Conservation (phyloP, 1,140 invertebrate genomes). For the Nautilus pompilius region DNA sequence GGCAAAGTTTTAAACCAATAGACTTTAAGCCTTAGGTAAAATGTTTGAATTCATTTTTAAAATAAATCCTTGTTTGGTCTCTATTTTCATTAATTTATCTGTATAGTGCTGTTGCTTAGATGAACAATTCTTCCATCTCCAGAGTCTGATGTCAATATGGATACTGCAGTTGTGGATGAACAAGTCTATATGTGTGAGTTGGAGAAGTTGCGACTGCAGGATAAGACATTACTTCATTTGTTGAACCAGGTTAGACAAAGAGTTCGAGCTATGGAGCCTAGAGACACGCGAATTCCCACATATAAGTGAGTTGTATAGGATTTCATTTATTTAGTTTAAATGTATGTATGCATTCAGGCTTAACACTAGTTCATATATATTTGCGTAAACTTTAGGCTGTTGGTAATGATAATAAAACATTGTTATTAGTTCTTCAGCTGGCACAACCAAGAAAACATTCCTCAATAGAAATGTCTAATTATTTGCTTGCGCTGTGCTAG, state of each 20-base stretch:
- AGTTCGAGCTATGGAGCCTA: conserved; percentile 33
- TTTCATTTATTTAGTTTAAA: no score
- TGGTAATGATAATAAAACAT: no score
- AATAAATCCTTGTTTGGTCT: neutral
- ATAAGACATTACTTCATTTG: conserved; percentile 32
- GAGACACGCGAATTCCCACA: conserved; percentile 41
- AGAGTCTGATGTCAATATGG: neutral
- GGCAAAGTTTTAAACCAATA: neutral
- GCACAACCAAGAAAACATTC: no score
- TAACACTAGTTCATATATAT: no score
- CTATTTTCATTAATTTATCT: neutral
- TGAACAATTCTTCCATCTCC: neutral
- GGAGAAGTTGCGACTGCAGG: conserved; percentile 35
- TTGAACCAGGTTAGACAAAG: conserved; percentile 39
- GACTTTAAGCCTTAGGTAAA: no score
- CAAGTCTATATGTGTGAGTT: conserved; percentile 32
- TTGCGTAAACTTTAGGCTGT: no score
- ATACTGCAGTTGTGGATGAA: conserved; percentile 30
- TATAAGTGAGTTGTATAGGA: conserved; percentile 50
- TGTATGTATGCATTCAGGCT: no score
- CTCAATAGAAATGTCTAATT: no score
- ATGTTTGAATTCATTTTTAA: neutral
- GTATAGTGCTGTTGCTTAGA: no score
- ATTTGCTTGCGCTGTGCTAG: no score
- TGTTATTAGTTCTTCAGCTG: no score